Percentiles rank a stretch among this genome's conserved stretches.
phyloP scores from a whole-genome alignment of 2,888 invertebrate genomes.

The Melitaea athalia region DNA sequence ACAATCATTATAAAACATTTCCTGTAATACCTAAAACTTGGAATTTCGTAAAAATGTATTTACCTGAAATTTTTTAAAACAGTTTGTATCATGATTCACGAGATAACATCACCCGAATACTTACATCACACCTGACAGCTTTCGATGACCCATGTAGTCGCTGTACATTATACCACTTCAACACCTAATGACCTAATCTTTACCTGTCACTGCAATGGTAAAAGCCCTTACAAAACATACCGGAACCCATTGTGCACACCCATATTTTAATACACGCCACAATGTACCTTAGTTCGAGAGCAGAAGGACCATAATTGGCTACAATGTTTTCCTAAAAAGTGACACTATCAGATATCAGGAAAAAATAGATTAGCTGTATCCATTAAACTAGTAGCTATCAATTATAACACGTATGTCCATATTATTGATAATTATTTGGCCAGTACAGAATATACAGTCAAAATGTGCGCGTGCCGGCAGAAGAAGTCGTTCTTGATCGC shows the following conservation, averaged over 20 bases:
- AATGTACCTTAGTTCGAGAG: background rate
- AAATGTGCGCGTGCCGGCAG: conserved; percentile 75
- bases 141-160: conserved; percentile 37
- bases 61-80: too few relatives aligned
- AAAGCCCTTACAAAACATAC: conserved; percentile 38
- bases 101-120: conserved; percentile 19
- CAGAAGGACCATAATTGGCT: conserved; percentile 9
- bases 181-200: conserved; percentile 42
- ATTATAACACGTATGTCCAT: conserved; percentile 67
- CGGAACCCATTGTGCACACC: conserved; percentile 7
- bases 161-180: conserved; percentile 39
- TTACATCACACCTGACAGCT: conserved; percentile 30
- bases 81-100: too few relatives aligned
- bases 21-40: too few relatives aligned
- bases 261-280: background rate
- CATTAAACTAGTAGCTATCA: conserved; percentile 80
- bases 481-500: conserved; percentile 73
- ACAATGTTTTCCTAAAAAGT: background rate
- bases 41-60: too few relatives aligned
- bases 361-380: conserved; percentile 64
- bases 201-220: conserved; percentile 44
- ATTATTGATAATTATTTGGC: conserved; percentile 69
- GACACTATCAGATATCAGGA: conserved; percentile 42
- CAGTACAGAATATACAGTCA: conserved; percentile 62
- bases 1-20: too few relatives aligned